Evolutionary conservation across 2,797 vertebrate genomes (phyloP), one percentile per base, ranked within the genome.

Genomic region (Cheirogaleus major): DNA sequence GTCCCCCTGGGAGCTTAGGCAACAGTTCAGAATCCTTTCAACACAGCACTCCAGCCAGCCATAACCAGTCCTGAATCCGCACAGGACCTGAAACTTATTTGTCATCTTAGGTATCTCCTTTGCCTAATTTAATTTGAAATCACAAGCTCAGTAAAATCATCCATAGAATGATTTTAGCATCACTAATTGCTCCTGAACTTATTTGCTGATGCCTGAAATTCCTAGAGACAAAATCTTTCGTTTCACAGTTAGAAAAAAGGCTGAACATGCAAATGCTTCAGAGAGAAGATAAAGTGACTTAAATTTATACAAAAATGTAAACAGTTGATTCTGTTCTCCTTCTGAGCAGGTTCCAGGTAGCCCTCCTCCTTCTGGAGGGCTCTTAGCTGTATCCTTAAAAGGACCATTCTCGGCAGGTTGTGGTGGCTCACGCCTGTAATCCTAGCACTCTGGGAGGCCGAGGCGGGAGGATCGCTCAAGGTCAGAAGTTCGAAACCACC

Each of bases 231-330:
- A 43, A 88, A 78, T 82, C 80, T 95, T 93, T 73, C 89, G 91
- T 67, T 87, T 97, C 85, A 80, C 78, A 96, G 73, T 92, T 79
- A 95, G 78, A 95, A 79, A 81, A 95, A 96, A 95, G 81, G 61
- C 57, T 95, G 93, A 93, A 89, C 13, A 61, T 69, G 69, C 73
- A 95, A 93, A 93, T 76, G 76, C 48, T 76, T 89, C 27, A 89
- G 75, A 91, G 67, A 89, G 65, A 92, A 85, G 63, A 89, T 43
- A 80, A 89, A 97, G 73, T 83, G 25, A 81, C 67, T 70, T 87
- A 83, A 84, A 84, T 70, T 72, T 86, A 73, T n/a, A 91, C 32
- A 93, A 84, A 89, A 93, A 86, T 48, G 72, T 59, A 84, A 84
- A 91, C 22, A 75, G 35, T 81, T 55, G 13, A 55, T 63, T 72